A percentile compares a stretch with the other conserved stretches of the same genome.
Evolutionary conservation across 2,797 vertebrate species (phyloP).

Genomic region (Malurus leucopterus): DNA sequence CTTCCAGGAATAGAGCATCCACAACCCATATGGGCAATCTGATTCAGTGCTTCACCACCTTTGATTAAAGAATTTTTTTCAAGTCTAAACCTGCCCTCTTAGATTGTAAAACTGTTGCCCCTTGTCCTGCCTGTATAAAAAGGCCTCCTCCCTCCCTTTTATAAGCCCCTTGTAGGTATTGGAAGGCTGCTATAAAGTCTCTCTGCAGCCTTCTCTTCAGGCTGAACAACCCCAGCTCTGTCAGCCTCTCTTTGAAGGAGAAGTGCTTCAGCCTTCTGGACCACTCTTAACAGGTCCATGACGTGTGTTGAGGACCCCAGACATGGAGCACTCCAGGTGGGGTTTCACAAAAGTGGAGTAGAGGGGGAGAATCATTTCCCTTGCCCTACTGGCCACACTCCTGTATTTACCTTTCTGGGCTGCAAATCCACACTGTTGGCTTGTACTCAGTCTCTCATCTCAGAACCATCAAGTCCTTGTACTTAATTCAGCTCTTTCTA

Average conservation of each 20-base stretch:
- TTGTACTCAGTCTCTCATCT: not conserved
- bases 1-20: not conserved
- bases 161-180: no score
- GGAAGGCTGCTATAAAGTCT: not conserved
- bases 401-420: not conserved
- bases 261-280: not conserved
- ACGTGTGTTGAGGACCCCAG: not conserved
- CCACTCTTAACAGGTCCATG: not conserved
- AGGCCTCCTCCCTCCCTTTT: not conserved
- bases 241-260: not conserved
- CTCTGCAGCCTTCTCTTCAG: not conserved
- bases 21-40: not conserved
- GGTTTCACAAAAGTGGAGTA: not conserved
- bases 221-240: not conserved
- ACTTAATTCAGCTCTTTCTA: not conserved
- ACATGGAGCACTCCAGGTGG: not conserved
- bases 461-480: not conserved
- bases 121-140: not conserved
- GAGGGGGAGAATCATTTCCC: not conserved
- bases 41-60: not conserved
- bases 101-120: not conserved
- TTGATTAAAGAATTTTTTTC: not conserved
- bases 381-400: rapidly evolving
- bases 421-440: not conserved
- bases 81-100: not conserved